phyloP scores from a whole-genome alignment of 2,888 invertebrate genomes.

The Eudemis profundana region DNA sequence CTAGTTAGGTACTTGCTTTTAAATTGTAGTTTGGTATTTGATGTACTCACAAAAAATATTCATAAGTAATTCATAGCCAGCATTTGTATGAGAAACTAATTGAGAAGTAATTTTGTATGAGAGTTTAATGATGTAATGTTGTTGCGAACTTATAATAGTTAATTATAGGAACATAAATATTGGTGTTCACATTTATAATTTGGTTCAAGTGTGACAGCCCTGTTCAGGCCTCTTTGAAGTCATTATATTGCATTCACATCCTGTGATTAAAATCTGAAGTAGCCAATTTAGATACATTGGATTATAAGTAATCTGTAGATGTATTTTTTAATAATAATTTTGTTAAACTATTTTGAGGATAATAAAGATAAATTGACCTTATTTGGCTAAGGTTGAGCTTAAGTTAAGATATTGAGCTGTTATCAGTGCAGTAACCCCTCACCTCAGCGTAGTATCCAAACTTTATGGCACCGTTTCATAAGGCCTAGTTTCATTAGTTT shows the following conservation, averaged over 20 bases:
- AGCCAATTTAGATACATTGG: neutral
- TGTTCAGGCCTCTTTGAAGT: slow-evolving; percentile 18
- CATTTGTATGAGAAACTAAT: slow-evolving; percentile 47
- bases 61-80: slow-evolving; percentile 66
- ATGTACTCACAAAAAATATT: slow-evolving; percentile 82
- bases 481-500: neutral
- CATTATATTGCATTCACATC: slow-evolving; percentile 12
- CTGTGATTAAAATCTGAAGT: neutral
- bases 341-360: neutral
- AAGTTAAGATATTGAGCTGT: neutral
- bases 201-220: slow-evolving; percentile 4
- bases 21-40: slow-evolving; percentile 84
- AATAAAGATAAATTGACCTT: neutral
- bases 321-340: neutral
- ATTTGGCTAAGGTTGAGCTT: neutral
- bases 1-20: slow-evolving; percentile 79
- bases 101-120: slow-evolving; percentile 37
- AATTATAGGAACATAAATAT: slow-evolving; percentile 17
- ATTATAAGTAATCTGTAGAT: neutral
- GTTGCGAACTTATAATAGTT: slow-evolving; percentile 25
- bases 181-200: neutral
- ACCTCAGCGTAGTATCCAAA: neutral
- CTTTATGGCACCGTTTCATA: neutral
- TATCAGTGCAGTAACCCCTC: slow-evolving; percentile 15
- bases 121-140: slow-evolving; percentile 41